A percentile compares a stretch with the other conserved stretches of the same genome.
phyloP scores from a whole-genome alignment of 2,888 invertebrate genomes.

The Druceiella hillmani region DNA sequence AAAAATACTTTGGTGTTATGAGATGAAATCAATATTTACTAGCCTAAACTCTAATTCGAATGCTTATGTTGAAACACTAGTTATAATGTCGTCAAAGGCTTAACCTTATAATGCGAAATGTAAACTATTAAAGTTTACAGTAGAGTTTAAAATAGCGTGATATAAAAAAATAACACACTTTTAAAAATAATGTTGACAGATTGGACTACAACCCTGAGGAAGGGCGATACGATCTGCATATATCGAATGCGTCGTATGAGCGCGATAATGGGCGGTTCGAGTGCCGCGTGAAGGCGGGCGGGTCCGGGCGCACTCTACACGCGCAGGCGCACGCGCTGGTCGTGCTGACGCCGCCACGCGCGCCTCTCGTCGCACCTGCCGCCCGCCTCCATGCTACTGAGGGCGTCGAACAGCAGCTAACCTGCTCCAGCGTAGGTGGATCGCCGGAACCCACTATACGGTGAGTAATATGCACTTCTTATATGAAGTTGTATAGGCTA shows the following conservation, averaged over 20 bases:
- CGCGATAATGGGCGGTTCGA: slow-evolving; percentile 89
- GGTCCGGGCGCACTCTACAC: slow-evolving; percentile 78
- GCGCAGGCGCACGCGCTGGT: slow-evolving; percentile 79
- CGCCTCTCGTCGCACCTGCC: slow-evolving; percentile 72
- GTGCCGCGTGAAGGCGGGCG: slow-evolving; percentile 80
- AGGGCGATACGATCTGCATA: slow-evolving; percentile 79
- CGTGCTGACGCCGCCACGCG: slow-evolving; percentile 78
- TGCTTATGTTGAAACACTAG: too few species aligned
- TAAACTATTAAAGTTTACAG: too few species aligned
- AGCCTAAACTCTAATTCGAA: too few species aligned
- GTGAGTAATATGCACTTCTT: slow-evolving; percentile 36
- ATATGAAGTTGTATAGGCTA: too few species aligned
- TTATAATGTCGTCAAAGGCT: too few species aligned
- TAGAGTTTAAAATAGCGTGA: too few species aligned
- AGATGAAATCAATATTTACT: too few species aligned
- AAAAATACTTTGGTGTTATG: too few species aligned
- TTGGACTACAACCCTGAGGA: slow-evolving; percentile 78
- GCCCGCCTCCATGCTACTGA: slow-evolving; percentile 77
- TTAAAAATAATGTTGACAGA: too few species aligned
- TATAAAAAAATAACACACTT: too few species aligned
- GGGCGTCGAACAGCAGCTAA: slow-evolving; percentile 67
- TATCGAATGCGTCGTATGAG: slow-evolving; percentile 84
- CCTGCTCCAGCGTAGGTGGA: slow-evolving; percentile 81
- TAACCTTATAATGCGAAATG: too few species aligned
- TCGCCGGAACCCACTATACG: slow-evolving; percentile 85